Percentiles rank a stretch among this genome's conserved stretches.
These are phyloP conservation scores for Neogobius melanostomus DNA, from an alignment of 2,113 vertebrate species.

Conservation along the genomic window DNA sequence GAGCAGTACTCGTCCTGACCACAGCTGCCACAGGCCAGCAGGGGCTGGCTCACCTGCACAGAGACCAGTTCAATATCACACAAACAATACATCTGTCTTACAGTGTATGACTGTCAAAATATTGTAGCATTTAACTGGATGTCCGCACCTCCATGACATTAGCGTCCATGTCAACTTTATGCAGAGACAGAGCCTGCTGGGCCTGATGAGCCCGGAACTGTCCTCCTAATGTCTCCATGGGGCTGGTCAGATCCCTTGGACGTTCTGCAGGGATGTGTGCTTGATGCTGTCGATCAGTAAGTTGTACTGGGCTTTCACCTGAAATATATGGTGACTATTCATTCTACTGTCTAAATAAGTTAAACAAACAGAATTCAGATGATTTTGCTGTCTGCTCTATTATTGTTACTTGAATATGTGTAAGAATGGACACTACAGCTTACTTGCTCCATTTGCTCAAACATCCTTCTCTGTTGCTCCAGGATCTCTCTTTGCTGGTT, in stretches of 20 bases:
- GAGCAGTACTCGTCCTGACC: constrained; percentile 83
- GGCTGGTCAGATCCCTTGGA: constrained; percentile 79
- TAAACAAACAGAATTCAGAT: no score
- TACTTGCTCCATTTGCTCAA: constrained; percentile 84
- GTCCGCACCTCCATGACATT: constrained; percentile 78
- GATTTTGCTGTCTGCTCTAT: no score
- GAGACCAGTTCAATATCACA: background rate
- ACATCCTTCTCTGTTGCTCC: constrained; percentile 84
- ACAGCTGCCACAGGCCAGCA: constrained; percentile 78
- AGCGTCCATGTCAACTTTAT: constrained; percentile 84
- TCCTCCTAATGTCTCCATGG: constrained; percentile 74
- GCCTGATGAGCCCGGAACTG: constrained; percentile 76
- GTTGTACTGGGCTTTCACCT: constrained; percentile 81
- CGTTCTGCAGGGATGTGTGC: constrained; percentile 77
- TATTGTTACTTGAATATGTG: background rate
- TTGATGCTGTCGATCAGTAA: constrained; percentile 80
- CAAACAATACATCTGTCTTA: background rate
- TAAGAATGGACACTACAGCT: constrained; percentile 2
- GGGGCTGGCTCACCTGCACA: constrained; percentile 60
- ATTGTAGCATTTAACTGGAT: background rate
- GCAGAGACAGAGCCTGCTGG: constrained; percentile 80
- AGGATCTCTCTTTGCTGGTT: constrained; percentile 83
- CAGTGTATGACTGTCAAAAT: background rate
- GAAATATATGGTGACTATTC: background rate
- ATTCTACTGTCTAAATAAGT: no score